A percentile compares a stretch with the other conserved stretches of the same genome.
Evolutionary conservation across 2,797 vertebrate genomes (phyloP).

Genomic region (Amphiprion clarkii): DNA sequence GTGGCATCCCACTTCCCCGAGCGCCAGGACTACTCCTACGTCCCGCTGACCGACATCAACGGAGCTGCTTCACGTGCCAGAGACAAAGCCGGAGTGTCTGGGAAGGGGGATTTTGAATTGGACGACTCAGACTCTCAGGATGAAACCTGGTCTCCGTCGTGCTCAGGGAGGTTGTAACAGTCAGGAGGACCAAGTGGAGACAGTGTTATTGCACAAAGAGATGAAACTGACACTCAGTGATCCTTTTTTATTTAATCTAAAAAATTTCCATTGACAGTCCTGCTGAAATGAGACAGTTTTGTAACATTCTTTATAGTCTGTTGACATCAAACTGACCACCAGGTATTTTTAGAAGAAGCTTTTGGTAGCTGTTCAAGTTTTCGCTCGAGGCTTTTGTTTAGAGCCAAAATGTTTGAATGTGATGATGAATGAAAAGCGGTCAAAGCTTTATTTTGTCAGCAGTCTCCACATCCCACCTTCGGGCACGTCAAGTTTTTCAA

Average conservation of each 20-base stretch:
- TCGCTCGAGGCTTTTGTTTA: slow-evolving; percentile 1
- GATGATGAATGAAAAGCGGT: background rate
- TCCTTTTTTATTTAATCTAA: background rate
- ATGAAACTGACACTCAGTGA: background rate
- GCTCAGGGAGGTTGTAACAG: background rate
- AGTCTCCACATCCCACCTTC: background rate
- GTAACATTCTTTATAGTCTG: background rate
- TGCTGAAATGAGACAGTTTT: slow-evolving; percentile 20
- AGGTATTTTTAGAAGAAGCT: background rate
- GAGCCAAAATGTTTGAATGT: background rate
- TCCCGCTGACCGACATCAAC: slow-evolving; percentile 75
- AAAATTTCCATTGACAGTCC: background rate
- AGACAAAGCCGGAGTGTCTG: background rate
- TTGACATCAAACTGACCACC: background rate
- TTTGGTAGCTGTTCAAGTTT: slow-evolving; percentile 1
- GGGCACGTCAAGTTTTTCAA: slow-evolving; percentile 21
- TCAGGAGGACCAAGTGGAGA: slow-evolving; percentile 8
- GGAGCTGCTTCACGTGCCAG: background rate
- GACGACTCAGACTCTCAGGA: slow-evolving; percentile 76
- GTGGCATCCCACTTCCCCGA: background rate
- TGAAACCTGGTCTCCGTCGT: slow-evolving; percentile 55
- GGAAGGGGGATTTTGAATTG: background rate
- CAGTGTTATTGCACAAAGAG: slow-evolving; percentile 26
- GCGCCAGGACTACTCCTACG: slow-evolving; percentile 72
- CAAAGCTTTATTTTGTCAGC: background rate